Percentiles rank a stretch among this genome's conserved stretches.
Conservation (phyloP, 2,888 invertebrate genomes). For the Synanthedon andrenaeformis region DNA sequence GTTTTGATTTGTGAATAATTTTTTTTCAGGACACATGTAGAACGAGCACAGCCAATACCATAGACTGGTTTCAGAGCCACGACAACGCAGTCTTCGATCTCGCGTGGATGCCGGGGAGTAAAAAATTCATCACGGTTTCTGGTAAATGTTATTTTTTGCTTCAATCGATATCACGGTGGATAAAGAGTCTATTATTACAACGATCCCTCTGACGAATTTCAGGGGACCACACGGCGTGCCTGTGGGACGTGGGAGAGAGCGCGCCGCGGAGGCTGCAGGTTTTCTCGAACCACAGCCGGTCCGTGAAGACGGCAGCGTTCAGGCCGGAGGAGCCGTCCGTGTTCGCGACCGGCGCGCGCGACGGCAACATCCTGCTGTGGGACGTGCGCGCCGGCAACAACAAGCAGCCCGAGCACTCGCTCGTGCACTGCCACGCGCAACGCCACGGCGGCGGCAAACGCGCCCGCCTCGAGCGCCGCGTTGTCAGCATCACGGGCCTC, state of each 20-base stretch:
- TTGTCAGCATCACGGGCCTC: conserved; percentile 84
- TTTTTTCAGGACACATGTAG: conserved; percentile 59
- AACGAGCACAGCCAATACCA: conserved; percentile 36
- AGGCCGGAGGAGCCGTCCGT: conserved; percentile 77
- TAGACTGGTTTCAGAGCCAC: conserved; percentile 74
- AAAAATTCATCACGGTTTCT: conserved; percentile 86
- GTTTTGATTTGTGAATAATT: too few relatives aligned
- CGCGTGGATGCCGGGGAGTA: conserved; percentile 83
- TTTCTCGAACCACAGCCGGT: conserved; percentile 84
- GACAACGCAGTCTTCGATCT: conserved; percentile 91
- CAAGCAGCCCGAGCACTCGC: conserved; percentile 76
- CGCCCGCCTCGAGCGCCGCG: conserved; percentile 61
- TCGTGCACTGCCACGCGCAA: conserved; percentile 75
- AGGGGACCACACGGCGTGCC: conserved; percentile 84
- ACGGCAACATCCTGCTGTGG: conserved; percentile 90
- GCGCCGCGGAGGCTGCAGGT: conserved; percentile 53
- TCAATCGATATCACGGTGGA: too few relatives aligned
- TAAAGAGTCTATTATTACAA: too few relatives aligned
- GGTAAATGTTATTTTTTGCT: conserved; percentile 33
- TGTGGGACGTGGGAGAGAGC: conserved; percentile 79
- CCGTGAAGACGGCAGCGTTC: conserved; percentile 86
- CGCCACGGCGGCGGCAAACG: conserved; percentile 61
- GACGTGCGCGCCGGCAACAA: conserved; percentile 68
- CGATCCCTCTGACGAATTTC: conserved; percentile 3
- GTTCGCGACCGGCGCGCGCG: conserved; percentile 89